Evolutionary conservation across 2,797 vertebrate genomes (phyloP), one percentile per base, ranked within the genome.

Genomic region (Telmatherina bonti): DNA sequence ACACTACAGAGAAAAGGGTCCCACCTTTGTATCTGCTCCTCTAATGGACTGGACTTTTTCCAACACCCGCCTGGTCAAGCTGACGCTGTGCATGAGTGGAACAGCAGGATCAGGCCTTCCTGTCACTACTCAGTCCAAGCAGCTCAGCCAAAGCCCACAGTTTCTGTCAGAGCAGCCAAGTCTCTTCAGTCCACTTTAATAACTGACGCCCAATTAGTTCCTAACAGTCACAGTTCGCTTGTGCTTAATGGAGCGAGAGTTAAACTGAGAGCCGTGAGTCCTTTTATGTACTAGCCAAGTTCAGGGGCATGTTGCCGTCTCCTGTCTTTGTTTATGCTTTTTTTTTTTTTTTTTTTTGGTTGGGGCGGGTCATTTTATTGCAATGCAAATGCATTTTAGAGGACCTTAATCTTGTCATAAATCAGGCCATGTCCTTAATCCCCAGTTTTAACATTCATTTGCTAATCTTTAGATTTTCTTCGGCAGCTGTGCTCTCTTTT

Each of bases 181-280:
- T 72, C 84, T 76, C 77, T 18, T 71, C 84, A 74, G 79, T 85
- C 79, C 1, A 53, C 84, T 78, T 75, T 84, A 93, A 83, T 85
- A 88, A 88, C 81, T 38, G 79, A 84, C 49, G 82, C 81, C 83
- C 91, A 91, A 92, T 93, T 92, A 91, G 92, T 85, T 90, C 83
- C 71, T 78, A 81, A 87, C 79, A 81, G 88, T 84, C 88, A 83
- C 88, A 86, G 87, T 87, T 89, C 74, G 0, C 80, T 85, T 78
- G 78, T 67, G 76, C 81, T 81, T 90, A 91, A 92, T 88, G 82
- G 82, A 71, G 84, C 84, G 30, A 35, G 70, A 74, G 62, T 57
- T 63, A 20, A 81, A 88, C 71, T 65, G 72, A 84, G 87, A 85
- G 72, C 68, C 22, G 13, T 65, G 62, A 78, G 68, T 49, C 54